Conservation (phyloP, 2,113 vertebrate genomes). For the Alaudala cheleensis region DNA sequence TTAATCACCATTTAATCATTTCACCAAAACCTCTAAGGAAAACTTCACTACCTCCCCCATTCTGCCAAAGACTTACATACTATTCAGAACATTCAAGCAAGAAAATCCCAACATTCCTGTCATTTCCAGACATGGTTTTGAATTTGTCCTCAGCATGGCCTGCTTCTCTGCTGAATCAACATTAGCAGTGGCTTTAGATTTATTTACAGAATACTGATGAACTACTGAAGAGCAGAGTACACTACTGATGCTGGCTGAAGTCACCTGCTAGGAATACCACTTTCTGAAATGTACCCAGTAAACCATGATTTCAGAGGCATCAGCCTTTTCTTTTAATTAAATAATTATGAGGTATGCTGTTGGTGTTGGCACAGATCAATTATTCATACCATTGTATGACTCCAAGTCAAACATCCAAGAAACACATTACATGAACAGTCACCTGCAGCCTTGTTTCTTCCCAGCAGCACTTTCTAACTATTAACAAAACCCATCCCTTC, state of each 20-base stretch:
- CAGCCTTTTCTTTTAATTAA: constrained; percentile 21
- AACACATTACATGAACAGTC: background rate
- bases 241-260: background rate
- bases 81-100: background rate
- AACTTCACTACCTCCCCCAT: background rate
- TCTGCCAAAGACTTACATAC: background rate
- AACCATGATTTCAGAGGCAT: background rate
- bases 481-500: background rate
- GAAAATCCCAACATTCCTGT: background rate
- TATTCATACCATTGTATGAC: constrained; percentile 1
- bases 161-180: background rate
- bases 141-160: background rate
- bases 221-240: background rate
- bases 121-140: background rate
- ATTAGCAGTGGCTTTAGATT: background rate
- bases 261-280: background rate
- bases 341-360: constrained; percentile 37
- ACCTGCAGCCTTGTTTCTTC: background rate
- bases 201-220: background rate
- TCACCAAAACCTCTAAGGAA: background rate
- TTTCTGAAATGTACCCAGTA: background rate
- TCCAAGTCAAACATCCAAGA: constrained; percentile 44
- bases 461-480: background rate
- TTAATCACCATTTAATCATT: background rate
- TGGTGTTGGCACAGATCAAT: constrained; percentile 57